Evolutionary conservation across 1,140 invertebrate species (phyloP), one percentile per base, ranked within the genome.

Genomic region (Macrostomum lignano): DNA sequence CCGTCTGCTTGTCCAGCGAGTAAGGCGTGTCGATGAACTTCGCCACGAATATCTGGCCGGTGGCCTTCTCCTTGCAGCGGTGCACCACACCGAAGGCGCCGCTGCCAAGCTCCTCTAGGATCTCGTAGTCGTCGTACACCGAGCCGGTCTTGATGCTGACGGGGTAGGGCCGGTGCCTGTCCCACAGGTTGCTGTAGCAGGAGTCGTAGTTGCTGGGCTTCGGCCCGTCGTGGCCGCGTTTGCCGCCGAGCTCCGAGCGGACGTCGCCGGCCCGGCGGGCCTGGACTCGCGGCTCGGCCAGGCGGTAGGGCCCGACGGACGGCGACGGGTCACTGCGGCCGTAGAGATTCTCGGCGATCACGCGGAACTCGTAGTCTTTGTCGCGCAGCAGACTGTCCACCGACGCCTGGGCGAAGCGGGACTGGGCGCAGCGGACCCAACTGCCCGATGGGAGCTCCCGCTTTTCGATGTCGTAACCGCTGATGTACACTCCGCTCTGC

Each of bases 41-140:
- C 24, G 86, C 91, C 0, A 91, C 88, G 57, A 91, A 98, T 29
- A 79, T 79, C 47, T 86, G 79, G 10, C 86, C 86, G 28, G 82
- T 91, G 17, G 76, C 68, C 40, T 79, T 70, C 59, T 98, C 91
- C 14, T 82, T 67, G 51, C 84, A 94, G 19, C 91, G 66, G 50
- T 98, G 88, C 1, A 96, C 88, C 17, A 94, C 86, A 33, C 88
- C 91, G 55, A 96, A 98, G 3, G 88, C 86, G 29, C 91, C 91
- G 40, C 59, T 63, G 45, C 91, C 88, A 45, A 98, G 84, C 66
- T 98, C 88, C 60, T 98, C 91, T 11, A 94, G 63, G 38, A 98
- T 93, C 47, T 96, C 88, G 51, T 98, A 98, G 46, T 74, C 73
- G 49, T 96, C 86, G 49, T 93, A 91, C 0, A 96, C 79, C 38